A percentile compares a stretch with the other conserved stretches of the same genome.
phyloP scores from a whole-genome alignment of 2,113 vertebrate genomes.

The Vimba vimba region DNA sequence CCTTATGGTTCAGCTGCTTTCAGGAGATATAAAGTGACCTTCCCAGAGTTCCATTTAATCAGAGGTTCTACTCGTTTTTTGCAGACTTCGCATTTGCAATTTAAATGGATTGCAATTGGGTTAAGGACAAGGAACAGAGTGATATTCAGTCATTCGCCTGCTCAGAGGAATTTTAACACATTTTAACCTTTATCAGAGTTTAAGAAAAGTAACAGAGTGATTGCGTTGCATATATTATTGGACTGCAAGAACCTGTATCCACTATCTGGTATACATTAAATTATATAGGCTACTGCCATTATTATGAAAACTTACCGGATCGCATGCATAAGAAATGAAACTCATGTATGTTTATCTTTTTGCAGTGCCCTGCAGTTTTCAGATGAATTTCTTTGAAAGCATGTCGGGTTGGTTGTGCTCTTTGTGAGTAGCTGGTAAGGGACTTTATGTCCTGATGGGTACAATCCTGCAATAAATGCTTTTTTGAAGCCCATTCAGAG shows the following conservation, averaged over 20 bases:
- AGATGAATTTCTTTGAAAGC: constrained; percentile 15
- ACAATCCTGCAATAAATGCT: constrained; percentile 12
- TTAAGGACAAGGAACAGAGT: constrained; percentile 36
- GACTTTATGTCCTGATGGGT: neutral
- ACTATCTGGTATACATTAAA: neutral
- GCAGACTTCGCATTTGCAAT: constrained; percentile 47
- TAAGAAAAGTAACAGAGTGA: constrained; percentile 9
- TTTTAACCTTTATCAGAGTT: constrained; percentile 26
- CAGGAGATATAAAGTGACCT: constrained; percentile 16
- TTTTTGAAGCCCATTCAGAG: constrained; percentile 22
- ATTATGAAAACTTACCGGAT: neutral
- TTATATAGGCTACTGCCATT: neutral
- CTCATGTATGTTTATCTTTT: neutral
- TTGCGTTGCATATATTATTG: neutral
- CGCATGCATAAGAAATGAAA: constrained; percentile 39
- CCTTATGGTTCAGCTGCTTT: neutral
- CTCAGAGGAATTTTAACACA: constrained; percentile 44
- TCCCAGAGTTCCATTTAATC: constrained; percentile 43
- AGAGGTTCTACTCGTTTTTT: constrained; percentile 31
- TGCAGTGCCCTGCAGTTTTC: constrained; percentile 28
- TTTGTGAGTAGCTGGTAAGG: neutral
- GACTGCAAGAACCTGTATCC: neutral
- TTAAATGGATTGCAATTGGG: constrained; percentile 50
- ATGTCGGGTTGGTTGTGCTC: neutral
- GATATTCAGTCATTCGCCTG: constrained; percentile 24